A percentile compares a stretch with the other conserved stretches of the same genome.
Conservation (phyloP, 2,888 invertebrate species). For the Nephrotoma flavescens region DNA sequence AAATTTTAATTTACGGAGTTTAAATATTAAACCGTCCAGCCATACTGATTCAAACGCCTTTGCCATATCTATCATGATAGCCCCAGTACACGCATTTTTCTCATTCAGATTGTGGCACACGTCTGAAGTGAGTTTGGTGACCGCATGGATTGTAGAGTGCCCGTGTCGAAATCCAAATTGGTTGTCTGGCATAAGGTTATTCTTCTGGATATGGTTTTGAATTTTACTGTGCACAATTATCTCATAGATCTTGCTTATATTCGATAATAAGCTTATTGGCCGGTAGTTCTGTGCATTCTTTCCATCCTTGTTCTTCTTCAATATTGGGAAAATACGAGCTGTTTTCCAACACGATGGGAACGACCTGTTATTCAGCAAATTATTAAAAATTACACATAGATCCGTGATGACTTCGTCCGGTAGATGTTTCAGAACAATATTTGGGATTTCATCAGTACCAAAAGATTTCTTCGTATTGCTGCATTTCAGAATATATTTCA, state of each 20-base stretch:
- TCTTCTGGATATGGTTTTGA: not conserved
- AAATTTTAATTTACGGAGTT: not conserved
- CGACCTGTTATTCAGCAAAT: too few relatives aligned
- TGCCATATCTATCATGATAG: not conserved
- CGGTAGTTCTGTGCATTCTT: too few relatives aligned
- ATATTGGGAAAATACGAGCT: too few relatives aligned
- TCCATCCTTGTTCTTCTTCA: too few relatives aligned
- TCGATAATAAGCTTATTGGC: not conserved
- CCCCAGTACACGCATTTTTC: not conserved
- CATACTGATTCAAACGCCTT: not conserved
- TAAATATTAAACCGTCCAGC: not conserved
- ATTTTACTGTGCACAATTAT: not conserved
- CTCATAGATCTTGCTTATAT: not conserved
- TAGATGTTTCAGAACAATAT: too few relatives aligned
- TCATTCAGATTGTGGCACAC: not conserved
- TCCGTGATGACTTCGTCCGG: not conserved
- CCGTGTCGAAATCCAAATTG: not conserved
- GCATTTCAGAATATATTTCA: not conserved
- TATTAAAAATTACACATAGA: not conserved
- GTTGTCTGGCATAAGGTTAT: not conserved
- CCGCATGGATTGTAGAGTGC: not conserved
- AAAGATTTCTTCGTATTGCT: not conserved
- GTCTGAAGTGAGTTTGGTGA: not conserved
- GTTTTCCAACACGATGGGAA: too few relatives aligned
- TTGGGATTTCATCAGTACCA: not conserved